Conservation (phyloP, 2,888 invertebrate species). For the Trissoscelio sp. region DNA sequence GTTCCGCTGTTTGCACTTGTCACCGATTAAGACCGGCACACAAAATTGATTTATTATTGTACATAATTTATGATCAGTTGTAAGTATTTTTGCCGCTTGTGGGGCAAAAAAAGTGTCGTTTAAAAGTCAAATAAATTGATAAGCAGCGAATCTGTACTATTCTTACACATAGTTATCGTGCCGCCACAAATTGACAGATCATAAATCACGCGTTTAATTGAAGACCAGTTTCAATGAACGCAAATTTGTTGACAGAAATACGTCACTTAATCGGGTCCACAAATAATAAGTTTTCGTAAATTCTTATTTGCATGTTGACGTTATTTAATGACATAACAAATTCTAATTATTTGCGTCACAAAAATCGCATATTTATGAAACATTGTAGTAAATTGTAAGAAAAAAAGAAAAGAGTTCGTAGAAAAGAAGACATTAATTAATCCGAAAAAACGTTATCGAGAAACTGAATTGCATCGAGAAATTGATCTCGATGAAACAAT, state of each 20-base stretch:
- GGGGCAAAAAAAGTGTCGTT: slow-evolving; percentile 23
- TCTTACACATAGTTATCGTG: slow-evolving; percentile 25
- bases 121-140: slow-evolving; percentile 46
- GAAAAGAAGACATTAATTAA: neutral
- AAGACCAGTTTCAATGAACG: slow-evolving; percentile 13
- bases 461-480: neutral
- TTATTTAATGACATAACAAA: neutral
- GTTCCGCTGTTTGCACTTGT: no score
- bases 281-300: no score
- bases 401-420: neutral
- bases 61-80: slow-evolving; percentile 14
- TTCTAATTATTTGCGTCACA: neutral
- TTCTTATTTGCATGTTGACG: no score
- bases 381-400: neutral
- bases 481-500: slow-evolving; percentile 26
- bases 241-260: slow-evolving; percentile 15
- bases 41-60: slow-evolving; percentile 17
- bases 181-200: slow-evolving; percentile 13
- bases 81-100: slow-evolving; percentile 6
- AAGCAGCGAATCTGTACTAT: slow-evolving; percentile 18
- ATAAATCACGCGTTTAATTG: slow-evolving; percentile 37
- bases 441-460: neutral
- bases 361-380: slow-evolving; percentile 5
- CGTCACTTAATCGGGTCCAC: no score
- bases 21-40: no score